A percentile compares a stretch with the other conserved stretches of the same genome.
Evolutionary conservation across 2,113 vertebrate genomes (phyloP).

Genomic region (Oceanites oceanicus): DNA sequence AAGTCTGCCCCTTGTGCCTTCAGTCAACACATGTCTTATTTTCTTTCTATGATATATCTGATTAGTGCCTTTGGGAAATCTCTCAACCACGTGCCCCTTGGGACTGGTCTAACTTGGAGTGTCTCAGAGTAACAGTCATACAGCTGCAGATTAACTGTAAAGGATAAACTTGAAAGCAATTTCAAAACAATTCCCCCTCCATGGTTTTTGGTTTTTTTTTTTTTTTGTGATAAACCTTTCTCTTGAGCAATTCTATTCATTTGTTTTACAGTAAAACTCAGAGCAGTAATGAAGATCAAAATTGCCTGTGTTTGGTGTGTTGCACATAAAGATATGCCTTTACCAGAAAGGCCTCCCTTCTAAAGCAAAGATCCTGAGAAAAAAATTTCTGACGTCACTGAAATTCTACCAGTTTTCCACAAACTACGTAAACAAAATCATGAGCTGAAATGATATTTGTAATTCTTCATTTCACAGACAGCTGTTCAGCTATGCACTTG

Average conservation of each 20-base stretch:
- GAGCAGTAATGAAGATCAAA: neutral
- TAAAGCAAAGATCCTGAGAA: neutral
- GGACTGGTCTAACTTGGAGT: neutral
- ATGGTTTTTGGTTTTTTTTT: neutral
- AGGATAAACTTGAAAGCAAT: neutral
- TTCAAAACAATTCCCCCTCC: neutral
- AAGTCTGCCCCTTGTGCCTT: neutral
- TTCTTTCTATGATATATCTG: neutral
- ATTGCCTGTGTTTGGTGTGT: neutral
- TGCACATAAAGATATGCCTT: neutral
- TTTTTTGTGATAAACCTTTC: neutral
- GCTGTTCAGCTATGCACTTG: slow-evolving; percentile 45
- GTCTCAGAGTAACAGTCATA: neutral
- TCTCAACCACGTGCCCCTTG: neutral
- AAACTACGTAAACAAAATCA: slow-evolving; percentile 43
- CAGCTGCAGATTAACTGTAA: neutral
- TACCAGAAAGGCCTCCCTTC: neutral
- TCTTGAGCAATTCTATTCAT: neutral
- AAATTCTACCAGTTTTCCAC: slow-evolving; percentile 18
- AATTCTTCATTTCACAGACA: slow-evolving; percentile 34
- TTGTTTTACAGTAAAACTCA: neutral
- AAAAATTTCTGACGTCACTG: neutral
- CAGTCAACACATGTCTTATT: neutral
- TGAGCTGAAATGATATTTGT: slow-evolving; percentile 25
- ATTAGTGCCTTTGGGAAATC: neutral